Conservation (phyloP, 2,888 invertebrate genomes). For the Metallyticus violacea region DNA sequence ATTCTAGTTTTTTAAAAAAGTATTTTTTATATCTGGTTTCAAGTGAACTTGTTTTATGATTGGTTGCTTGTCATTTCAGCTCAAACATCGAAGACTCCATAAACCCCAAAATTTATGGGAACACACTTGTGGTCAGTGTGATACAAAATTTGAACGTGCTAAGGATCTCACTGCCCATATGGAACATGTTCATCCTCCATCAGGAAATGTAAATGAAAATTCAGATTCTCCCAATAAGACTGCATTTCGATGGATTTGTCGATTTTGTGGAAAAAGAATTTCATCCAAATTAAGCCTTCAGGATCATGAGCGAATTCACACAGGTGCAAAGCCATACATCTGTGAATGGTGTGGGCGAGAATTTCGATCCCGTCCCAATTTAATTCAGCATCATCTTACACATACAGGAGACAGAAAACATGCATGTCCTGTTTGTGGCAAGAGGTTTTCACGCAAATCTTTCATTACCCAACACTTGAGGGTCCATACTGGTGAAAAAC, state of each 20-base stretch:
- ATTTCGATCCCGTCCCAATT: conserved; percentile 37
- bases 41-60: not conserved
- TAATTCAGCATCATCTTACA: conserved; percentile 36
- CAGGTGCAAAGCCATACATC: conserved; percentile 36
- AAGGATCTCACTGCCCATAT: conserved; percentile 15
- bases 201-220: not conserved
- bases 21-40: not conserved
- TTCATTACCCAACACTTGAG: conserved; percentile 37
- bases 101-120: conserved; percentile 21
- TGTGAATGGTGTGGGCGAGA: conserved; percentile 37
- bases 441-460: conserved; percentile 36
- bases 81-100: conserved; percentile 21
- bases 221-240: not conserved
- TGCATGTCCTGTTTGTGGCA: conserved; percentile 36
- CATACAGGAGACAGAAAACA: conserved; percentile 37
- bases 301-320: conserved; percentile 37
- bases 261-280: conserved; percentile 36
- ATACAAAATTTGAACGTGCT: conserved; percentile 9
- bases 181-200: not conserved
- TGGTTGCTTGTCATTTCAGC: not conserved
- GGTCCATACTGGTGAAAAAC: conserved; percentile 38
- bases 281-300: conserved; percentile 35
- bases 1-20: not conserved
- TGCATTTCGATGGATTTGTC: conserved; percentile 33
- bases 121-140: conserved; percentile 13